Conservation (phyloP, 1,140 invertebrate species). For the Rhopalosiphum maidis region DNA sequence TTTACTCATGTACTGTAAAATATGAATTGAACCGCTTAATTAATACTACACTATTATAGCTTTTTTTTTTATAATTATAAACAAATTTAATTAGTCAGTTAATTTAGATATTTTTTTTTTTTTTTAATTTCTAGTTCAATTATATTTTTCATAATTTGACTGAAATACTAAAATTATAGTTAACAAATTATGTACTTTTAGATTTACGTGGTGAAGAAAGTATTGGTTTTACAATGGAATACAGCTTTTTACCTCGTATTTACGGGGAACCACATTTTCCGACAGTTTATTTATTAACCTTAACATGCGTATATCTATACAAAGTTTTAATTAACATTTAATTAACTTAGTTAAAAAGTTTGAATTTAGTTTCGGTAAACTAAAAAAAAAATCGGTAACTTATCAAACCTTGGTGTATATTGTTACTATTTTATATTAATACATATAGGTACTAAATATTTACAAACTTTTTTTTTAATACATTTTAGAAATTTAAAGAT, state of each 20-base stretch:
- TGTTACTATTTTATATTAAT: neutral
- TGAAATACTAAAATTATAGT: neutral
- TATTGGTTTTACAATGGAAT: neutral
- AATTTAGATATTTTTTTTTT: neutral
- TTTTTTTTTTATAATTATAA: neutral
- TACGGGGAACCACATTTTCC: neutral
- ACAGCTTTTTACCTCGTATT: neutral
- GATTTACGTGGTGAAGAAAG: neutral
- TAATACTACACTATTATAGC: too few species aligned
- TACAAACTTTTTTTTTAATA: neutral
- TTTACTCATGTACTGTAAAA: neutral
- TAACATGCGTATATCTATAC: neutral
- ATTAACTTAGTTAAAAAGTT: slow-evolving; percentile 12
- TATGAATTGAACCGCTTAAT: neutral
- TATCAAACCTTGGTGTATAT: neutral
- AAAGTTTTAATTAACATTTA: slow-evolving; percentile 15
- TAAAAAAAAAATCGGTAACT: slow-evolving; percentile 9
- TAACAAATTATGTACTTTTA: neutral
- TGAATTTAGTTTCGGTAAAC: neutral
- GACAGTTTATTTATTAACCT: slow-evolving; percentile 12
- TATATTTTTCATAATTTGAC: neutral
- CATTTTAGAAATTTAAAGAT: neutral
- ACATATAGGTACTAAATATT: neutral
- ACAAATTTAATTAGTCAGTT: neutral
- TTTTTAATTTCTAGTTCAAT: neutral